Evolutionary conservation across 2,797 vertebrate species (phyloP), one percentile per base, ranked within the genome.

Genomic region (Microtus obscurus): DNA sequence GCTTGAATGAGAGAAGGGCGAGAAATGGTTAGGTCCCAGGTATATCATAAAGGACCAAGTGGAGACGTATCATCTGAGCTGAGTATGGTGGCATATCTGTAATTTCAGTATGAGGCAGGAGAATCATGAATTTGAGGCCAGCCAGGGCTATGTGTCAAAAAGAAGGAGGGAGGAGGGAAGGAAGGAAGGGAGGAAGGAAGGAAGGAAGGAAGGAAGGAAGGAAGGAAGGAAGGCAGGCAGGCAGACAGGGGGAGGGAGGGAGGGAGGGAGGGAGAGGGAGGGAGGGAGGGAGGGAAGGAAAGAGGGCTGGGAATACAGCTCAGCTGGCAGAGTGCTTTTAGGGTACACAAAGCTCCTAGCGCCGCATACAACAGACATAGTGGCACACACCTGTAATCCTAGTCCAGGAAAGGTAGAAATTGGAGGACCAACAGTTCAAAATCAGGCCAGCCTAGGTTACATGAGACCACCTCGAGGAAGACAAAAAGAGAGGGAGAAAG

Each of bases 121-220:
- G 56, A 56, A 76, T 61, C 56, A 34, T 63, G 73, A 27, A 14
- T 43, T 63, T 76, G 56, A 77, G 73, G 40, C 21, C 71, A 63
- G 12, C 53, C 19, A 61, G 56, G 40, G 56, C 87, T 48, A 77
- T 3, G 0, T 73, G 51, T 73, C 67, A 74, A 37, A 17, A 19
- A 53, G 27, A 19, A 19, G 34, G 2, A 7, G 17, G 65, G 1
- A 48, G 13, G 16, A 19, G 8, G 16, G 12, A 31, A 12, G 19
- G 3, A 13, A 12, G 10, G 27, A 1, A 65, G n/a, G n/a, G n/a
- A 16, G 31, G 2, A 34, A 45, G 12, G 31, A 5, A 34, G 13
- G 1, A 9, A 1, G 4, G 6, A 12, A 16, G 67, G 1, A n/a
- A 7, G 31, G 6, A 16, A 34, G 31, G 16, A 1, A n/a, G 14